phyloP scores from a whole-genome alignment of 2,888 invertebrate genomes.

The Periphyllus acericola region DNA sequence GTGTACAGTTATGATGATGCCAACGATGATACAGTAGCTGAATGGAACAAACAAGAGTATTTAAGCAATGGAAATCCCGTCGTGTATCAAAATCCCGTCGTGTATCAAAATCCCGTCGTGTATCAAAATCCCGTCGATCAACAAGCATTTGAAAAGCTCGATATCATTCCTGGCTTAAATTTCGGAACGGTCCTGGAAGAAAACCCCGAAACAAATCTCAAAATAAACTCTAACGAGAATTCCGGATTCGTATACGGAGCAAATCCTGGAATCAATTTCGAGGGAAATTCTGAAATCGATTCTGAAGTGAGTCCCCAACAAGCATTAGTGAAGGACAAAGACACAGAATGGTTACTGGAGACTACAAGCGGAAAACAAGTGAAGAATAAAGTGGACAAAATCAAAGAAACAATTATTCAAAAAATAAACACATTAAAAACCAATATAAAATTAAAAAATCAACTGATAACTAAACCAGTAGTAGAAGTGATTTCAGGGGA shows the following conservation, averaged over 20 bases:
- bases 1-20: background rate
- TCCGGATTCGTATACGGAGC: too few species aligned
- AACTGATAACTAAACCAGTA: background rate
- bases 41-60: background rate
- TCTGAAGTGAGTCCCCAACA: background rate
- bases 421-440: slow-evolving; percentile 12
- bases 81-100: background rate
- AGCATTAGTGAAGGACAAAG: background rate
- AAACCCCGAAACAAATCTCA: background rate
- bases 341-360: slow-evolving; percentile 6
- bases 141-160: too few species aligned
- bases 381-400: background rate
- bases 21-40: background rate
- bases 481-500: background rate
- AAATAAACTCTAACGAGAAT: background rate
- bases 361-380: background rate
- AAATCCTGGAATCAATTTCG: too few species aligned
- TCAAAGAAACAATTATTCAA: slow-evolving; percentile 3
- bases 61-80: background rate
- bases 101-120: background rate
- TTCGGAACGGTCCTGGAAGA: background rate
- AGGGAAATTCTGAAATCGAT: too few species aligned
- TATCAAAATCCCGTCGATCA: background rate
- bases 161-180: too few species aligned
- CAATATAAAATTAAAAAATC: background rate